Evolutionary conservation across 1,140 invertebrate species (phyloP).

Genomic region (Zophobas morio): DNA sequence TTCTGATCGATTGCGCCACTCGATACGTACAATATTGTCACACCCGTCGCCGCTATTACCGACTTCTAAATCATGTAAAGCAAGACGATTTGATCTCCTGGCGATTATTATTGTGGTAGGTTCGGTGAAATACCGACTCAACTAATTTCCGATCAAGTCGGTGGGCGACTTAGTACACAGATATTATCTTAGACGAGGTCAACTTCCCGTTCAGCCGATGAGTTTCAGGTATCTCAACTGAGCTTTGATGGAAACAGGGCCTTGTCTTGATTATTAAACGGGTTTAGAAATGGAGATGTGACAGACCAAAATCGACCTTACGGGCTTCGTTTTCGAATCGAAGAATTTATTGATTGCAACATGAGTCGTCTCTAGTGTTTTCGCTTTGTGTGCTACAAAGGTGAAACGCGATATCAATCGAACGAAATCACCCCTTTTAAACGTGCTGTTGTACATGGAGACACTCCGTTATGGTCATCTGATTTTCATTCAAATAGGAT

Average conservation of each 20-base stretch:
- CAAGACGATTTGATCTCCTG: slow-evolving; percentile 28
- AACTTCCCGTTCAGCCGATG: slow-evolving; percentile 18
- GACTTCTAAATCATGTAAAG: slow-evolving; percentile 35
- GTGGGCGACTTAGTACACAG: slow-evolving; percentile 12
- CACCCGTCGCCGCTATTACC: background rate
- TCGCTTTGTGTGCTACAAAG: background rate
- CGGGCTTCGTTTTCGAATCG: background rate
- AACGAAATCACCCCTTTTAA: slow-evolving; percentile 2
- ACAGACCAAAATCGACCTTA: slow-evolving; percentile 1
- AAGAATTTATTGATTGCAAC: slow-evolving; percentile 20
- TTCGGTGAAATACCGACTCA: slow-evolving; percentile 41
- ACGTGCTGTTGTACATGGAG: slow-evolving; percentile 1
- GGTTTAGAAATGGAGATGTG: background rate
- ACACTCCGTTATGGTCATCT: slow-evolving; percentile 7
- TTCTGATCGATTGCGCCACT: background rate
- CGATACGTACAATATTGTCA: no score
- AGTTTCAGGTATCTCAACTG: slow-evolving; percentile 10
- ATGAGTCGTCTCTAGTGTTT: background rate
- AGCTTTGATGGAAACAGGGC: background rate
- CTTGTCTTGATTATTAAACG: background rate
- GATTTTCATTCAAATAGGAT: slow-evolving; percentile 36
- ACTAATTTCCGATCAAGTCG: slow-evolving; percentile 39
- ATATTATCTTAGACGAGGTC: slow-evolving; percentile 39
- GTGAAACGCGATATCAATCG: slow-evolving; percentile 8
- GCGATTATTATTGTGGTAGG: slow-evolving; percentile 40